Evolutionary conservation across 2,888 invertebrate genomes (phyloP), one percentile per base, ranked within the genome.

Genomic region (Eutolmus rufibarbis): DNA sequence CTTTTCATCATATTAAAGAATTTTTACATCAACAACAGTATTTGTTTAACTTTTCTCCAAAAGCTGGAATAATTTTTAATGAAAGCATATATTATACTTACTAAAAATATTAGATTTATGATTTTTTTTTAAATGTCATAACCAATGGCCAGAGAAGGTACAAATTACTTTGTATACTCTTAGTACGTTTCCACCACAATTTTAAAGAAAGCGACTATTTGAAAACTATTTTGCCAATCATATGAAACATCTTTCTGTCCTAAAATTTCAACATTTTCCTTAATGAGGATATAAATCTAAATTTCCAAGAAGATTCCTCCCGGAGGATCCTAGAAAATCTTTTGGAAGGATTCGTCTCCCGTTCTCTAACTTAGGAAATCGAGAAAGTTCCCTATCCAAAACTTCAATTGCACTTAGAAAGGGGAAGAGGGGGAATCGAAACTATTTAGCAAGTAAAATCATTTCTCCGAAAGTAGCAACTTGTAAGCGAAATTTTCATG

Each of bases 361-460:
- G 28, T 66, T 19, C 23, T 66, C 3, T 12, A 66, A 66, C 66
- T 66, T 66, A 23, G 66, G 66, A 66, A 66, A 66, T 66, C 77
- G 40, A 34, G 37, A 37, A 77, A 77, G 40, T 40, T 77, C 40
- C 40, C 40, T 46, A 77, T 77, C 37, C 19, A 77, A 77, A 77
- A 77, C 77, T 77, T 77, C 37, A 37, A 77, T 40, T 77, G 77
- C 77, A 77, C 12, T 77, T 77, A 34, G 37, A 40, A 57, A 12
- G 66, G 66, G 23, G 12, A 28, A 0, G 23, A 14, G 19, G 66
- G 66, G 23, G 66, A 2, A n/a, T n/a, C 14, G 43, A 77, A 77
- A 77, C 77, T 77, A 77, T 77, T 77, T 77, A 77, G 37, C 77
- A 77, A 77, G 77, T 77, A 77, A 77, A 77, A 77, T 77, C 28